These are phyloP conservation scores for Rhamnusium bicolor DNA, from an alignment of 2,888 invertebrate genomes.

Conservation along the genomic window DNA sequence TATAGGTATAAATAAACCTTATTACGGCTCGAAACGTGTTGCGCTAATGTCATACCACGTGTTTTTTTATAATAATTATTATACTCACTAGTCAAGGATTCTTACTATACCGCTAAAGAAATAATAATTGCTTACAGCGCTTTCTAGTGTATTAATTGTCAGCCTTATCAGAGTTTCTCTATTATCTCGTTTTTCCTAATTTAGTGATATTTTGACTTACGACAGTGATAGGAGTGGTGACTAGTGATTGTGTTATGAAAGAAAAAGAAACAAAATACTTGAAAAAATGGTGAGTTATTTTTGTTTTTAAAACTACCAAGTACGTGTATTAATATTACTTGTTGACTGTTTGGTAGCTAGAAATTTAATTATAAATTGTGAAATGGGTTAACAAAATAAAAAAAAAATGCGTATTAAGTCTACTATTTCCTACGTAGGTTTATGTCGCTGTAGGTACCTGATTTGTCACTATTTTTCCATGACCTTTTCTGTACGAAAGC, in stretches of 20 bases:
- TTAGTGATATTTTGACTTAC: conserved; percentile 29
- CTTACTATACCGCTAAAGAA: conserved; percentile 46
- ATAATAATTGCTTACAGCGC: conserved; percentile 46
- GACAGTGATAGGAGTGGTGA: conserved; percentile 13
- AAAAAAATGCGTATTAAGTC: not conserved
- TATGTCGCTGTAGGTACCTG: not conserved
- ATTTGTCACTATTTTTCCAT: not conserved
- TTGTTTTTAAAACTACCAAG: not conserved
- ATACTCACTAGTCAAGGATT: conserved; percentile 65
- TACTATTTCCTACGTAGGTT: not conserved
- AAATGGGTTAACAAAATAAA: not conserved
- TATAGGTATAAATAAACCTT: not conserved
- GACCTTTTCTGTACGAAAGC: conserved; percentile 2
- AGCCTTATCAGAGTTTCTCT: conserved; percentile 33
- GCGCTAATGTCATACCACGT: conserved; percentile 61
- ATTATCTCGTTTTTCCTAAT: conserved; percentile 27
- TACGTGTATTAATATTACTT: not conserved
- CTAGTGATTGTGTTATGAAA: conserved; percentile 28
- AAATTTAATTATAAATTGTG: not conserved
- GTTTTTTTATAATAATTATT: conserved; percentile 60
- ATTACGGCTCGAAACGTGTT: conserved; percentile 3
- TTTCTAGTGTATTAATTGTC: conserved; percentile 42
- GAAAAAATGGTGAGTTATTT: conserved; percentile 27
- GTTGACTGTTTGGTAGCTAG: conserved; percentile 1
- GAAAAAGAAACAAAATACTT: conserved; percentile 4